Base-by-base conservation (phyloP, 1,140 invertebrate genomes). In the Eumaeus atala region DNA sequence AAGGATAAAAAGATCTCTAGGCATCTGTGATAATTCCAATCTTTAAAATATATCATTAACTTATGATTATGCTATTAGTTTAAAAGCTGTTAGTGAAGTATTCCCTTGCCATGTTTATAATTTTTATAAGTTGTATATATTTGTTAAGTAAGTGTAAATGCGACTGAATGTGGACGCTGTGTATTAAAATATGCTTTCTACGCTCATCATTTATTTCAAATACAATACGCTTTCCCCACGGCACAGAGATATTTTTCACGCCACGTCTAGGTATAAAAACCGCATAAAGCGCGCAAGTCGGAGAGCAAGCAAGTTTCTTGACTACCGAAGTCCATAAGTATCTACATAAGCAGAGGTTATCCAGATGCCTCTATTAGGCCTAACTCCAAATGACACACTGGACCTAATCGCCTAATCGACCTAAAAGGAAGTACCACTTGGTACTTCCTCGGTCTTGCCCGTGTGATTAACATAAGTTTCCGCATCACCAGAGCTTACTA, bases 1-100 rank as follows among this genome's bases (percentile, higher is more conserved):
- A 84, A 86, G 83, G 71, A 79, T 77, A 64, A 76, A n/a, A 86
- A 81, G 83, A 86, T 86, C 83, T 86, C 83, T 78, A 83, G 77
- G 77, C 72, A 86, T 82, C 83, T 86, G 83, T 86, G 83, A 86
- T 86, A 86, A 78, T 69, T 75, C 70, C 71, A 83, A 83, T 79
- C 79, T 72, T 77, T 79, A 81, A 77, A 74, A 68, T 77, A 72
- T 77, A 75, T 70, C 70, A 77, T 77, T 86, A 83, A 84, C 79
- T 86, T 86, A 82, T 84, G 58, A 72, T 73, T 75, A 74, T 75
- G 64, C 77, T 73, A 64, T 75, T 60, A 58, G 64, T 55, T 65
- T 68, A 66, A 40, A 40, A 2, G 6, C n/a, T 40, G 38, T 40
- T 40, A 40, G 40, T 44, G 64, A 60, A 50, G 61, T 70, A 62